Evolutionary conservation across 2,113 vertebrate species (phyloP), one percentile per base, ranked within the genome.

Genomic region (Lucifuga dentata): DNA sequence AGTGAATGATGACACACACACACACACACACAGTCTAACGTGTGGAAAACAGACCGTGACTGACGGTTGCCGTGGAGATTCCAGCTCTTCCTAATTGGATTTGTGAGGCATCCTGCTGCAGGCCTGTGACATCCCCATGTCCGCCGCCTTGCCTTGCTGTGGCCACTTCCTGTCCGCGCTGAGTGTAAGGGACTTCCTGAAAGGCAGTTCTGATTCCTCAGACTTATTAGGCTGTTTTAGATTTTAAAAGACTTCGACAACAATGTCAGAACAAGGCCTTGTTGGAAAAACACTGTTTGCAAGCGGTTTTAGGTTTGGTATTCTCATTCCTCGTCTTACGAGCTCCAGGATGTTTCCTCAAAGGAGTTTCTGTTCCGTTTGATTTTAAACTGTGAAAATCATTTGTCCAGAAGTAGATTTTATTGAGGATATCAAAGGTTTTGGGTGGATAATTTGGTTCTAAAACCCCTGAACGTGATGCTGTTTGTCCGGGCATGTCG

Each of bases 21-120:
- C 38, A 12, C 38, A 40, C 38, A 15, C 38, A 40, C 38, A 12
- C 38, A 15, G 8, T 11, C 38, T 8, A 8, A 40, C 38, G 13
- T 15, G 38, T 12, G 6, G 81, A 66, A n/a, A n/a, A n/a, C n/a
- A n/a, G n/a, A n/a, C n/a, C n/a, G n/a, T 29, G 26, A 29, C 26
- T 29, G 26, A 29, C 26, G 92, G 86, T 86, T 68, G 67, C 70
- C 79, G 69, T 26, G 68, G 53, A 73, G 52, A 53, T 58, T 59
- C 65, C 72, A 67, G 68, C 66, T 77, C 71, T 83, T 88, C 81
- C 81, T 90, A 88, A 89, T 89, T 86, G 70, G 83, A 86, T 91
- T 91, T 88, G 76, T 24, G 79, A 83, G 84, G 67, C 81, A 76
- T 86, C 84, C 79, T 70, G 83, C 86, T 78, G 46, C 69, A 80